Percentiles rank a stretch among this genome's conserved stretches.
Evolutionary conservation across 2,888 invertebrate genomes (phyloP).

Genomic region (Pachycephus smyrnensis): DNA sequence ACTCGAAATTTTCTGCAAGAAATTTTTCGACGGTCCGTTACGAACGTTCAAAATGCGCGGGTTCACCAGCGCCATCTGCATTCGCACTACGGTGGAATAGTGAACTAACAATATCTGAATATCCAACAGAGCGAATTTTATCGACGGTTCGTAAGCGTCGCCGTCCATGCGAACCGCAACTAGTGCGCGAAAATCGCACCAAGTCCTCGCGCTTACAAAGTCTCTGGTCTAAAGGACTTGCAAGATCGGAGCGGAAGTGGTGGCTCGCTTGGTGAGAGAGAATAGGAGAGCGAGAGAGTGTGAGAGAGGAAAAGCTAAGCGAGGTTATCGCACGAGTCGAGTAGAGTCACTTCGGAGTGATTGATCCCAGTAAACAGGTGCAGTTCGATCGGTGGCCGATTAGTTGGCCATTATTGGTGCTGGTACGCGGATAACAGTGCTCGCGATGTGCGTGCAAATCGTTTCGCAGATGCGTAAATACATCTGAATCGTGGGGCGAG

Average conservation of each 20-base stretch:
- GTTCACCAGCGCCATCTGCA: neutral
- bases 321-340: constrained; percentile 5
- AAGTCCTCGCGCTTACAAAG: neutral
- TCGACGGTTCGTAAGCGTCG: neutral
- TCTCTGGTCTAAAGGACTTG: neutral
- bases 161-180: neutral
- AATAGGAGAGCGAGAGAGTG: neutral
- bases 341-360: constrained; percentile 31
- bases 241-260: neutral
- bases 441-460: constrained; percentile 10
- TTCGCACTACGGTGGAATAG: neutral
- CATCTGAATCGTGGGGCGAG: constrained; percentile 24
- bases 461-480: constrained; percentile 8
- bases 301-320: neutral
- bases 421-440: constrained; percentile 5
- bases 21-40: too few species aligned
- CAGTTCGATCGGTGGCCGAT: constrained; percentile 42
- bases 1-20: too few species aligned
- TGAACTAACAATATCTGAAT: neutral
- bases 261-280: neutral
- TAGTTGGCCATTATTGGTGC: constrained; percentile 36
- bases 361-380: constrained; percentile 47
- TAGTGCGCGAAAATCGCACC: neutral
- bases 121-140: neutral
- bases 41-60: too few species aligned